Evolutionary conservation across 2,797 vertebrate genomes (phyloP), one percentile per base, ranked within the genome.

Genomic region (Eulemur coronatus): DNA sequence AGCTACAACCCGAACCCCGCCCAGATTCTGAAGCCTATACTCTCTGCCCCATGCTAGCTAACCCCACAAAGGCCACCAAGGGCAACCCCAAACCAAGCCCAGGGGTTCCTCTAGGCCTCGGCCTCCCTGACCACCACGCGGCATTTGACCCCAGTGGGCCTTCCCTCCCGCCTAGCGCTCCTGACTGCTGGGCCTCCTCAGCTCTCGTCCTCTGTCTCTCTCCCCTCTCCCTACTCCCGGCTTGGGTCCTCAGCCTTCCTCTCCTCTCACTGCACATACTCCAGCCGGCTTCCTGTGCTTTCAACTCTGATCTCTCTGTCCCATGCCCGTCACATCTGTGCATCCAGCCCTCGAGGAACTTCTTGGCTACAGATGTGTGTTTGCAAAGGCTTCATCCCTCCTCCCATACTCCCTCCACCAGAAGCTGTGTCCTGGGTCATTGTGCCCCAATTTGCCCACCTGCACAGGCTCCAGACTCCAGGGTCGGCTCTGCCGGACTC

Each of bases 401-500:
- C 17, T 89, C 63, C 11, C 35, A 35, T 7, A 26, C 18, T 75
- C 17, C 24, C 26, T 65, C 43, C 33, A n/a, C 30, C 75, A n/a
- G 41, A 48, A 78, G 41, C 50, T 30, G 13, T 1, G 6, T 5
- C 3, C 0, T 48, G 57, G 24, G 4, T 30, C 55, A 28, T 26
- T 22, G 22, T 3, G 15, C 2, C 15, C 6, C 14, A 0, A 2
- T 65, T 35, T 94, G n/a, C 17, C 57, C 38, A 8, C 17, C 17
- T 10, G 18, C 28, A 13, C 30, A 3, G 22, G 35, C 55, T 20
- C 0, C 43, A 61, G 52, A 14, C 17, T 17, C n/a, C 48, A 52
- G 38, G 55, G 9, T 57, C 80, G 41, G 41, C 38, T 24, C n/a
- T 70, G 38, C 61, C 0, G 0, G 28, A 20, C 33, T 52, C 33